phyloP scores from a whole-genome alignment of 2,888 invertebrate genomes.

The Caradrina clavipalpis region DNA sequence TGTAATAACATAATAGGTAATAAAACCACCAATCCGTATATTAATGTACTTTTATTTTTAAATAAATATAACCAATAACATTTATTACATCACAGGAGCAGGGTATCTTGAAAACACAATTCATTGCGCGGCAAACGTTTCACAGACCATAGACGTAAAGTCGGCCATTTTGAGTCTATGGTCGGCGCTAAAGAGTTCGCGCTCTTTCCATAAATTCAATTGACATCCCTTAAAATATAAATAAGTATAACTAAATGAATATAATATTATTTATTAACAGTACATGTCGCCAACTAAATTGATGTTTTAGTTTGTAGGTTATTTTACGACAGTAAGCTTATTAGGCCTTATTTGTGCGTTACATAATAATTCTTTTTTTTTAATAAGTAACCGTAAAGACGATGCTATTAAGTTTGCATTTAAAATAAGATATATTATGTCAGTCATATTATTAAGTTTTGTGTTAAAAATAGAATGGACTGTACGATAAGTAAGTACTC shows the following conservation, averaged over 20 bases:
- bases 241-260: constrained; percentile 81
- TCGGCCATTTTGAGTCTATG: constrained; percentile 63
- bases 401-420: constrained; percentile 15
- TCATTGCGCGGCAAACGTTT: constrained; percentile 76
- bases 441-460: constrained; percentile 34
- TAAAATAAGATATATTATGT: constrained; percentile 12
- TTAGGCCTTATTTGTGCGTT: constrained; percentile 72
- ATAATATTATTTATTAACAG: constrained; percentile 71
- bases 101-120: constrained; percentile 90
- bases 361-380: constrained; percentile 47
- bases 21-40: constrained; percentile 76
- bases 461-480: constrained; percentile 11
- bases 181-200: constrained; percentile 58
- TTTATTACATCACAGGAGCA: constrained; percentile 91
- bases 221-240: constrained; percentile 86
- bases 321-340: constrained; percentile 61
- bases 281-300: constrained; percentile 67
- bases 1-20: background rate
- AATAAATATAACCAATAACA: constrained; percentile 91
- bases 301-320: constrained; percentile 31
- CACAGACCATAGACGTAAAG: constrained; percentile 70
- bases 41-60: constrained; percentile 90
- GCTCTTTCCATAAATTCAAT: constrained; percentile 80
- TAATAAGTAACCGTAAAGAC: constrained; percentile 17
- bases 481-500: constrained; percentile 17